A percentile compares a stretch with the other conserved stretches of the same genome.
Conservation (phyloP, 1,140 invertebrate genomes). For the Aphelenchoides besseyi region DNA sequence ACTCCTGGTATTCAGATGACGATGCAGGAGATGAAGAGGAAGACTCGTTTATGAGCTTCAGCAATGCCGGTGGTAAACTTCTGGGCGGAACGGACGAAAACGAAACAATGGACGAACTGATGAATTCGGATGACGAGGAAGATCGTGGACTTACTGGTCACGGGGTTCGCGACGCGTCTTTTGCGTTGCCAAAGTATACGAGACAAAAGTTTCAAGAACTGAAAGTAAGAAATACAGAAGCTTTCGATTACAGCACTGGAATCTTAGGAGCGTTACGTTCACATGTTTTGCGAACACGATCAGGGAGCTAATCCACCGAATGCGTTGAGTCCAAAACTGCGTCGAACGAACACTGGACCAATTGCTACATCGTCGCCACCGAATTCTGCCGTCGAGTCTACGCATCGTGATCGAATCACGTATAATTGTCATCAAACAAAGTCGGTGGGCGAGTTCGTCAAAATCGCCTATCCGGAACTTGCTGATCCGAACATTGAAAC, state of each 20-base stretch:
- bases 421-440: slow-evolving; percentile 60
- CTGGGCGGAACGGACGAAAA: slow-evolving; percentile 26
- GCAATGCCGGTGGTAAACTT: slow-evolving; percentile 14
- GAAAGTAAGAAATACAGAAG: slow-evolving; percentile 32
- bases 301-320: slow-evolving; percentile 21
- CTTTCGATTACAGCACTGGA: slow-evolving; percentile 18
- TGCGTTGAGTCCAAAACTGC: slow-evolving; percentile 27
- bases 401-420: slow-evolving; percentile 5
- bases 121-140: slow-evolving; percentile 33
- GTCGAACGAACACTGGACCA: slow-evolving; percentile 14
- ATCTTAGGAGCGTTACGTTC: slow-evolving; percentile 25
- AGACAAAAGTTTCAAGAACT: slow-evolving; percentile 35
- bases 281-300: slow-evolving; percentile 40
- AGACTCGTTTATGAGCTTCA: slow-evolving; percentile 29
- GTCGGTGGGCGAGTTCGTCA: slow-evolving; percentile 72
- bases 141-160: slow-evolving; percentile 16
- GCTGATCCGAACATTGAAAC: slow-evolving; percentile 65
- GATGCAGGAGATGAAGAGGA: slow-evolving; percentile 48
- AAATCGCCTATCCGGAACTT: slow-evolving; percentile 75
- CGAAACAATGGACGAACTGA: slow-evolving; percentile 28
- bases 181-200: slow-evolving; percentile 36
- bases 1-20: slow-evolving; percentile 27
- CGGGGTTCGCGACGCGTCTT: neutral
- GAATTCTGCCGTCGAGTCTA: neutral
- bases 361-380: neutral